phyloP scores from a whole-genome alignment of 2,888 invertebrate genomes.

The Itoplectis maculator region DNA sequence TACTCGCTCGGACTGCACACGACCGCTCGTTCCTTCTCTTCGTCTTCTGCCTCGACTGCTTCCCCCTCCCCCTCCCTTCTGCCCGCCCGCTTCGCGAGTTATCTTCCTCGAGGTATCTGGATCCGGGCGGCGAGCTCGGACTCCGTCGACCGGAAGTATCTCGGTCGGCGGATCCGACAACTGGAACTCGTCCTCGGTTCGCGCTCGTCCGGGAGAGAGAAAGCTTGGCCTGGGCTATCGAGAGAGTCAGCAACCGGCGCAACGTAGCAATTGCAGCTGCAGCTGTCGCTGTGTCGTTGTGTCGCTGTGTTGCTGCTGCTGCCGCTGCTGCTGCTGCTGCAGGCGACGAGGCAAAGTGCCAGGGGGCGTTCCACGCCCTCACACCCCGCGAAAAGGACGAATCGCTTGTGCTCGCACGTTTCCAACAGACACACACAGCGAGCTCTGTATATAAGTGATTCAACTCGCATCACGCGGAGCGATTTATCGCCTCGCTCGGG shows the following conservation, averaged over 20 bases:
- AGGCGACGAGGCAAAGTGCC: conserved; percentile 62
- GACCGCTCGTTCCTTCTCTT: neutral
- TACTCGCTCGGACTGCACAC: conserved; percentile 44
- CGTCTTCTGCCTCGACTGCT: neutral
- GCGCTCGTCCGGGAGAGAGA: conserved; percentile 49
- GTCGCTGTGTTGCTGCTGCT: too few relatives aligned
- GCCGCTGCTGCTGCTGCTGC: conserved; percentile 50
- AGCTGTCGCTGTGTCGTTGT: conserved; percentile 19
- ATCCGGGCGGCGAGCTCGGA: conserved; percentile 39
- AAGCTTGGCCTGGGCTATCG: conserved; percentile 50
- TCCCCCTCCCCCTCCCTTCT: neutral
- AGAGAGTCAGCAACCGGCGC: neutral
- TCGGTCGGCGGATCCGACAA: conserved; percentile 62
- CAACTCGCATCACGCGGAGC: conserved; percentile 1
- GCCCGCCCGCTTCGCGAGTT: too few relatives aligned
- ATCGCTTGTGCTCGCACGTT: conserved; percentile 22
- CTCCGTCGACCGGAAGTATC: conserved; percentile 63
- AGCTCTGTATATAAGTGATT: conserved; percentile 12
- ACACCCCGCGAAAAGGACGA: conserved; percentile 19
- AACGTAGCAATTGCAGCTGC: conserved; percentile 24
- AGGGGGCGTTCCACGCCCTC: conserved; percentile 41
- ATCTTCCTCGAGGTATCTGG: conserved; percentile 40
- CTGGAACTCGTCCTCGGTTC: conserved; percentile 55
- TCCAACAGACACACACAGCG: neutral
- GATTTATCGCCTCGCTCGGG: conserved; percentile 3